Evolutionary conservation across 2,113 vertebrate genomes (phyloP), one percentile per base, ranked within the genome.

Genomic region (Proterorhinus semilunaris): DNA sequence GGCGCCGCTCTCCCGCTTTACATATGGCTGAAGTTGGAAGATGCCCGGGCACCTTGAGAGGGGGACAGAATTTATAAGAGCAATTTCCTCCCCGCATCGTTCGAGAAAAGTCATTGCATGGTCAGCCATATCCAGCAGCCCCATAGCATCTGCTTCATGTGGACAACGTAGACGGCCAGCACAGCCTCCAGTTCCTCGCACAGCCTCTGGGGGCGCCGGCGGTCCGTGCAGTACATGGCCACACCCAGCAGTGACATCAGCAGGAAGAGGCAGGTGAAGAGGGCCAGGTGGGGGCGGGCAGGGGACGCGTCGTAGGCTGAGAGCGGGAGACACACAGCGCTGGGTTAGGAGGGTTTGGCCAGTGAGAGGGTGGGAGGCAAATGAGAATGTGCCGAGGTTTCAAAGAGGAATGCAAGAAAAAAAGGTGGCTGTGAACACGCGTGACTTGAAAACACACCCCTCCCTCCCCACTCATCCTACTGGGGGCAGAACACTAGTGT

Each of bases 121-220:
- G 87, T 90, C 64, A 96, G 82, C 93, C 94, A 93, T 75, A 87
- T 93, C 95, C 95, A 98, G 82, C 94, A 95, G 72, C 91, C 89
- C 87, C 95, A 92, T 72, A 93, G 88, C 3, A 84, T 2, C 1
- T 92, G 94, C 79, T 93, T 94, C 77, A 98, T 78, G 12, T 90
- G 94, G 79, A 95, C 86, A 77, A 91, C 69, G 86, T 93, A 88
- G 69, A 93, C 86, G 6, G 94, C 92, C 71, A 98, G 82, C 12
- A 55, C 69, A 6, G 94, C 93, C 79, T 91, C 88, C 73, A 97
- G 92, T 81, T 94, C 93, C 82, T 96, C 94, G 45, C 96, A 91
- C 78, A 91, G 79, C 17, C 86, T 82, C 47, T 92, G 83, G 3
- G 93, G 75, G 51, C 91, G 89, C 45, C 86, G 85, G 65, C 87